Base-by-base conservation (phyloP, 1,140 invertebrate genomes). In the Drosophila kurseongensis region DNA sequence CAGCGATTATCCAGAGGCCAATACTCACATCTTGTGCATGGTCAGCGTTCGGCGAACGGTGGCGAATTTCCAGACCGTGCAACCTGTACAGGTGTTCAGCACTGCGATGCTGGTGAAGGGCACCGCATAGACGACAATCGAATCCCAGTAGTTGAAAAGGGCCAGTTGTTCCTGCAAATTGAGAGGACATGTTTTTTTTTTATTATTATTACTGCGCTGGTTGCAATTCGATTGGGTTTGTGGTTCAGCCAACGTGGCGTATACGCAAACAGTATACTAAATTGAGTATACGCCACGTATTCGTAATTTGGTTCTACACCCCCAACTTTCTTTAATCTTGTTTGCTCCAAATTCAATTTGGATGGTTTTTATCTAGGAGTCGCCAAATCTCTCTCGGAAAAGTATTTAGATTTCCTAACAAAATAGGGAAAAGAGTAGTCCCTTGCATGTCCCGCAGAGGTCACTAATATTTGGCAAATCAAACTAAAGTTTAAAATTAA, bases 81-180 rank as follows among this genome's bases (percentile, higher is more conserved):
- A 91, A 16, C 94, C 94, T 63, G 97, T 97, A 80, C 95, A 93
- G 1, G 94, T 92, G 80, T 97, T 97, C 63, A 97, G 93, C 0
- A 95, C 85, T 0, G 96, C 93, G 51, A 97, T 97, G 29, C 95
- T 86, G 9, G 94, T 92, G 61, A 96, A 94, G 0, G 96, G 96
- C 23, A 97, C 66, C 0, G 95, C 93, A 66, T 97, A 95, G 0
- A 96, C 96, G 1, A 96, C 65, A 27, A 95, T 80, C 0, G 95
- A 95, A 89, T 97, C 96, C 47, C 95, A 92, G 65, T 94, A 93
- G 76, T 96, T 97, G 72, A 96, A 94, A 4, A 94, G 92, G 7
- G 93, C 93, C 14, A 95, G 95, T 55, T 94, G 91, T 63, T 91
- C 78, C 91, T 92, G 63, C 13, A 60, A 78, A 59, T 56, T 56